Evolutionary conservation across 2,797 vertebrate genomes (phyloP), one percentile per base, ranked within the genome.

Genomic region (Kryptolebias ocellatus): DNA sequence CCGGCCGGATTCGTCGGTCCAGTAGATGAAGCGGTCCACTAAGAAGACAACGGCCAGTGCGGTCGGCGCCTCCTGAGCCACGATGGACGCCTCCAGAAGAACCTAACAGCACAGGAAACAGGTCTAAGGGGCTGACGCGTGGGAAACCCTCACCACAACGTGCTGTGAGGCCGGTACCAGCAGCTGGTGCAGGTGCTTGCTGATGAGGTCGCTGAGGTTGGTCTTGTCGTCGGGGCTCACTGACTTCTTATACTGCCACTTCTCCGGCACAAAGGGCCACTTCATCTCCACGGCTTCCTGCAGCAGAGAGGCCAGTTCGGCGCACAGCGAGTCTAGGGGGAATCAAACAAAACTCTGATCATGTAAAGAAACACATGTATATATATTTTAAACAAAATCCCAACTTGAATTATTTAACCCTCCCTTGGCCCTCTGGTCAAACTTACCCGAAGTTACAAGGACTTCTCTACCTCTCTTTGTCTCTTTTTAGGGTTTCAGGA

Each of bases 231-330:
- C 90, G 16, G 92, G 86, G 56, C 86, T 67, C 7, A 96, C 57
- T 0, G 95, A 88, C 84, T 93, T 91, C 88, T 97, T 98, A 87
- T 97, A 98, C 78, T 99, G 98, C 98, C 98, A 99, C 89, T 93
- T 97, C 86, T 99, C 97, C 0, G 96, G 97, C 51, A 96, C 95
- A 70, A 99, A 99, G 71, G 98, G 97, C 98, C 97, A 98, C 89
- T 94, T 96, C 95, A 98, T 97, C 60, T 95, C 95, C 84, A 93
- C 87, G 0, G 97, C 97, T 69, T 98, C 96, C 78, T 95, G 90
- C 72, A 99, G 92, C 71, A 99, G 95, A 45, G 88, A 93, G 76
- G 81, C 91, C 86, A 99, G 87, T 58, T 98, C 95, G 3, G 76
- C 87, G 4, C 95, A 94, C 87, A 99, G 92, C 18, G 56, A 86